Conservation (phyloP, 2,888 invertebrate genomes). For the Trissolcus brochymenae region DNA sequence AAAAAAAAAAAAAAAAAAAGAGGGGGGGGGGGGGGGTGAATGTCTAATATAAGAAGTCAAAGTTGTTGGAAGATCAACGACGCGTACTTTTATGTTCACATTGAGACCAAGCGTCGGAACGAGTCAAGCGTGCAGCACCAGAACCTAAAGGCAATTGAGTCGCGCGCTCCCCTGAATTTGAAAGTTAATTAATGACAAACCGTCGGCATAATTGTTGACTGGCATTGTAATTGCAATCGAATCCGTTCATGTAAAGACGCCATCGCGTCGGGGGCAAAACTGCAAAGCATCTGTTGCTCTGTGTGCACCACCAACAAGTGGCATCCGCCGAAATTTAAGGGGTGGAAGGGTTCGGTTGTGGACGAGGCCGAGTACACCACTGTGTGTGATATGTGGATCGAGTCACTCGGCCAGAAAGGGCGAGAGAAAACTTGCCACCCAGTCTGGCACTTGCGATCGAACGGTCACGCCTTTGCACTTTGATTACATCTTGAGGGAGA, state of each 20-base stretch:
- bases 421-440: conserved; percentile 39
- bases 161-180: conserved; percentile 34
- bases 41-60: conserved; percentile 25
- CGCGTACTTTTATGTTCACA: conserved; percentile 35
- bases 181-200: conserved; percentile 53
- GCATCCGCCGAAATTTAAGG: conserved; percentile 68
- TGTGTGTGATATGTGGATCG: conserved; percentile 40
- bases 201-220: conserved; percentile 15
- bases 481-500: conserved; percentile 65
- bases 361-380: conserved; percentile 30
- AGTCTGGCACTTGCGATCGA: conserved; percentile 41
- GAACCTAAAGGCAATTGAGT: conserved; percentile 35
- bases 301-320: conserved; percentile 67
- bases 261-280: conserved; percentile 32
- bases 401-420: conserved; percentile 34
- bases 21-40: too few species aligned
- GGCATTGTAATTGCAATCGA: conserved; percentile 14
- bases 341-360: conserved; percentile 44
- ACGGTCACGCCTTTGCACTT: conserved; percentile 64
- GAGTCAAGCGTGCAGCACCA: conserved; percentile 28
- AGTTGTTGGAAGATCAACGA: conserved; percentile 37
- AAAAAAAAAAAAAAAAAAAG: background rate
- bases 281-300: conserved; percentile 68
- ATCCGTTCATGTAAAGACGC: conserved; percentile 10
- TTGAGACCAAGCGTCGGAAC: conserved; percentile 6